Conservation (phyloP, 2,888 invertebrate species). For the Limnephilus rhombicus region DNA sequence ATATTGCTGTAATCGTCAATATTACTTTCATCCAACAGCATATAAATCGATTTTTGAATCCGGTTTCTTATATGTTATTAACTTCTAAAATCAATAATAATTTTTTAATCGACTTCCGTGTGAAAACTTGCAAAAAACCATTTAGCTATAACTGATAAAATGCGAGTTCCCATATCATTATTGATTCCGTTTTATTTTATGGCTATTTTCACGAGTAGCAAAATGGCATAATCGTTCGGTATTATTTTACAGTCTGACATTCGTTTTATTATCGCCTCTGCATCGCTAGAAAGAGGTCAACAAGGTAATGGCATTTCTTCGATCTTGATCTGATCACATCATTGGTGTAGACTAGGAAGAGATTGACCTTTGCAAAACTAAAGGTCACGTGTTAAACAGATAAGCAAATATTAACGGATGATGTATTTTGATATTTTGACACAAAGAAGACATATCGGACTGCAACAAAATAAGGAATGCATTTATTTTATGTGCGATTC, state of each 20-base stretch:
- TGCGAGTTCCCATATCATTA: background rate
- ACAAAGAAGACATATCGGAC: background rate
- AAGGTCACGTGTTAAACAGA: background rate
- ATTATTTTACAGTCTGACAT: background rate
- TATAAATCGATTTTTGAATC: background rate
- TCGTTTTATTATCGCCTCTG: background rate
- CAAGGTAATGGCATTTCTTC: background rate
- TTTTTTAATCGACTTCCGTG: background rate
- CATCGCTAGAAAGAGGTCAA: background rate
- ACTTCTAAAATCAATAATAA: too few relatives aligned
- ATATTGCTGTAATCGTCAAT: too few relatives aligned
- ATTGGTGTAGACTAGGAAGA: background rate
- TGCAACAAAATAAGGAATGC: too few relatives aligned
- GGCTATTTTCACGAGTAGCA: background rate
- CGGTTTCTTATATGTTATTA: background rate
- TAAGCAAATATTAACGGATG: background rate
- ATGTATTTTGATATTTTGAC: background rate
- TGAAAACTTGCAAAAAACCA: background rate
- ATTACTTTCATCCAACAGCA: background rate
- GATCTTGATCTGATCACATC: background rate
- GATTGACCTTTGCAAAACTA: background rate
- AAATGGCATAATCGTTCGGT: background rate
- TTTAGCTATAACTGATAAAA: background rate
- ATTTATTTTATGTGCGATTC: background rate
- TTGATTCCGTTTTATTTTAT: background rate